Evolutionary conservation across 2,113 vertebrate species (phyloP).

Genomic region (Labeo catla): DNA sequence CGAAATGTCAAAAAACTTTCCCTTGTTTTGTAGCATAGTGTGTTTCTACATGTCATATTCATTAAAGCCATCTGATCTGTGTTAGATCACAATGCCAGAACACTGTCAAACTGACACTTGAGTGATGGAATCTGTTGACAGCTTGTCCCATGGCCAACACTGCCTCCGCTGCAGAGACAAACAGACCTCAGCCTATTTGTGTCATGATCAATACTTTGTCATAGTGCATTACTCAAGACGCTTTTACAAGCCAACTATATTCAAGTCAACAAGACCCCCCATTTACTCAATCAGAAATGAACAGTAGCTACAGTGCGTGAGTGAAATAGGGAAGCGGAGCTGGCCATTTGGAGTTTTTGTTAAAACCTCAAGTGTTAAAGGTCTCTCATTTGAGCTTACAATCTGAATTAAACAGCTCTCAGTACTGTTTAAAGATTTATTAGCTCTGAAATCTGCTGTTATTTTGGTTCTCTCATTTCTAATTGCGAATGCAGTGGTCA

Average conservation of each 20-base stretch:
- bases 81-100: constrained; percentile 31
- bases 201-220: constrained; percentile 37
- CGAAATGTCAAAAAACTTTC: neutral
- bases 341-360: neutral
- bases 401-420: constrained; percentile 2
- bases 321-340: constrained; percentile 52
- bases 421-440: neutral
- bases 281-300: neutral
- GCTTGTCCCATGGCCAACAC: constrained; percentile 25
- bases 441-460: neutral
- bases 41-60: constrained; percentile 30
- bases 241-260: neutral
- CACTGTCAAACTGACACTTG: constrained; percentile 33
- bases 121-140: constrained; percentile 17
- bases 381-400: neutral
- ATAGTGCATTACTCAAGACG: neutral
- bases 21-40: neutral
- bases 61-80: constrained; percentile 35
- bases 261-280: neutral
- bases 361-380: neutral
- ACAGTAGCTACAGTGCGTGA: constrained; percentile 36
- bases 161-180: constrained; percentile 24
- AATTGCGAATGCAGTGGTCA: neutral
- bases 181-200: constrained; percentile 30
- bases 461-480: neutral